phyloP scores from a whole-genome alignment of 2,888 invertebrate species.

The Polydesmus complanatus region DNA sequence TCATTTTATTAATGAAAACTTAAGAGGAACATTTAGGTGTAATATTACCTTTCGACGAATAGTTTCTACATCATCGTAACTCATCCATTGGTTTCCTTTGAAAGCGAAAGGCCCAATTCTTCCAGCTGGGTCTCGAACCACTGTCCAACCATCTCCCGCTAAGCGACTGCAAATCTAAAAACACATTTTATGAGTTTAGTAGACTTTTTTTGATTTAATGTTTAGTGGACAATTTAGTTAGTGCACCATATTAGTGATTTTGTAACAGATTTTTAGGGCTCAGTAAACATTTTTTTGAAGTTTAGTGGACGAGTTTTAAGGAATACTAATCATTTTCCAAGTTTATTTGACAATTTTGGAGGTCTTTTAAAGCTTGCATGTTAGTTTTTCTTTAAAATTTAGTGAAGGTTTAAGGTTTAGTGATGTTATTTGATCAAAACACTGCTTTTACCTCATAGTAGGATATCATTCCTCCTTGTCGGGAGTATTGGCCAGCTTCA shows the following conservation, averaged over 20 bases:
- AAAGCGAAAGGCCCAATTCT: constrained; percentile 59
- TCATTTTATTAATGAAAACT: background rate
- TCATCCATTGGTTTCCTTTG: constrained; percentile 75
- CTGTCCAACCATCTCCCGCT: constrained; percentile 59
- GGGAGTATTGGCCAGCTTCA: constrained; percentile 24
- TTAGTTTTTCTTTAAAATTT: background rate
- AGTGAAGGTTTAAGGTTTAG: background rate
- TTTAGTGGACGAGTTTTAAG: no score
- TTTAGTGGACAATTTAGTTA: no score
- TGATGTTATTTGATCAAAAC: background rate
- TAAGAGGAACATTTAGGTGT: no score
- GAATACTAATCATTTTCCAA: no score
- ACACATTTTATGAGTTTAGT: constrained; percentile 20
- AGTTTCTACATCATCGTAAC: constrained; percentile 77
- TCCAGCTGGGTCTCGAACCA: constrained; percentile 51
- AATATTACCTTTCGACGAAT: constrained; percentile 55
- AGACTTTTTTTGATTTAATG: constrained; percentile 22
- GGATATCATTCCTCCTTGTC: constrained; percentile 43
- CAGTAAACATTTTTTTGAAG: no score
- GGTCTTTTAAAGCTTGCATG: background rate
- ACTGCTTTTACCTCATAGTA: constrained; percentile 46
- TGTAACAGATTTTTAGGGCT: no score
- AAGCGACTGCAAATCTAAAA: constrained; percentile 66
- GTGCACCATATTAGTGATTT: no score
- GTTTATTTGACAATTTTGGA: constrained; percentile 8